Evolutionary conservation across 2,797 vertebrate species (phyloP), one percentile per base, ranked within the genome.

Genomic region (Hydrocynus forskahlii): DNA sequence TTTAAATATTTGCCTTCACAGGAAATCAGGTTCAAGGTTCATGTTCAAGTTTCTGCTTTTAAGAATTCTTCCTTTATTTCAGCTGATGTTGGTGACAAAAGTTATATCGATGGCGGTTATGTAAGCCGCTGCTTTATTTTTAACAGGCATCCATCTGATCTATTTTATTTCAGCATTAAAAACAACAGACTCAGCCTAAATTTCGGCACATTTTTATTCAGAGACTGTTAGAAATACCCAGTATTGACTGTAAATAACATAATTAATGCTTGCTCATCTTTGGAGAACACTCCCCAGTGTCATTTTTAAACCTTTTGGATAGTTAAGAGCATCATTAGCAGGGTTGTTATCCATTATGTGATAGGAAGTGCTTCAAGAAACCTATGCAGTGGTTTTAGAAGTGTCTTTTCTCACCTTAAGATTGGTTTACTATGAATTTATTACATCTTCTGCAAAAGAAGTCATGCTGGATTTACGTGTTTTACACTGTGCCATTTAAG

Each of bases 1-100:
- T 78, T 78, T 8, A 78, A 40, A 35, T 79, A 43, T 17, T 72
- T 52, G 76, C 55, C 35, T 75, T 75, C 57, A 35, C 64, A 62
- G 17, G 8, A 43, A n/a, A 35, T 35, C 21, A 35, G 45, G 35
- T 74, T 62, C 38, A 21, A n/a, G 40, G 29, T 48, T 67, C 12
- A 43, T 19, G 40, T 29, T 57, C n/a, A 21, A 25, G 14, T 19
- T 63, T 75, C 35, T 70, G 76, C 40, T 60, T 63, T 35, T 57
- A 48, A 40, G 29, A 10, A 19, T 23, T 78, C 23, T 38, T 76
- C 21, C 25, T 35, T 57, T 7, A 17, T 73, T 60, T 21, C 19
- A 72, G 59, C 40, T 43, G 8, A n/a, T 68, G 38, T 9, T 45
- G 13, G 14, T 70, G 13, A n/a, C 17, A 66, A 70, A 38, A 57